Percentiles rank a stretch among this genome's conserved stretches.
These are phyloP conservation scores for Idris sp. DNA, from an alignment of 1,140 invertebrate genomes.

Conservation along the genomic window DNA sequence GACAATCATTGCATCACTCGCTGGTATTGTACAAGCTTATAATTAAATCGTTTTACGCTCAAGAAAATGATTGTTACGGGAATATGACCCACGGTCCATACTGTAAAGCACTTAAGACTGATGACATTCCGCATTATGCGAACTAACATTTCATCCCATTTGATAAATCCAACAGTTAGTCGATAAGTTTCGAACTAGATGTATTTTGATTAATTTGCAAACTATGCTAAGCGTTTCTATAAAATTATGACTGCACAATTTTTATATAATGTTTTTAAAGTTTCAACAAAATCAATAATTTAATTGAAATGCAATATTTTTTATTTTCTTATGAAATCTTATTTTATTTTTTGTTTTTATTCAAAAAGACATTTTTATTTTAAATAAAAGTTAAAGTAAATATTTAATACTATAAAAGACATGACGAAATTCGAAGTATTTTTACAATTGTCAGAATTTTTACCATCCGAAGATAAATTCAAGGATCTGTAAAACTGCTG, in stretches of 20 bases:
- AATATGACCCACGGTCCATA: conserved; percentile 25
- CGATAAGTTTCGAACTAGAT: conserved; percentile 15
- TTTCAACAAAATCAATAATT: background rate
- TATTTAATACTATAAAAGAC: too few relatives aligned
- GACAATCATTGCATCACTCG: conserved; percentile 61
- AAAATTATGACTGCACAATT: conserved; percentile 5
- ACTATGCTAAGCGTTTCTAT: background rate
- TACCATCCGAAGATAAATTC: too few relatives aligned
- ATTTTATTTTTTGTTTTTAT: too few relatives aligned
- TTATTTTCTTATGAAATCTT: too few relatives aligned
- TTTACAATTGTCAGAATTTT: too few relatives aligned
- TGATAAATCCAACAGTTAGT: conserved; percentile 25
- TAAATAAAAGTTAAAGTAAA: too few relatives aligned
- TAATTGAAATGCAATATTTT: background rate
- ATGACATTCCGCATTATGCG: conserved; percentile 25
- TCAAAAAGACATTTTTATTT: too few relatives aligned
- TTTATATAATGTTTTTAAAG: background rate
- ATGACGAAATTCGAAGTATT: too few relatives aligned
- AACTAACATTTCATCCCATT: conserved; percentile 20
- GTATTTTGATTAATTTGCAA: conserved; percentile 11
- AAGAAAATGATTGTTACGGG: conserved; percentile 35
- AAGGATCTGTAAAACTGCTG: too few relatives aligned
- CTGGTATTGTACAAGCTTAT: conserved; percentile 63
- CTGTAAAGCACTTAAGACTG: conserved; percentile 22
- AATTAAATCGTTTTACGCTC: conserved; percentile 66